Evolutionary conservation across 2,113 vertebrate species (phyloP), one percentile per base, ranked within the genome.

Genomic region (Mormoops blainvillei): DNA sequence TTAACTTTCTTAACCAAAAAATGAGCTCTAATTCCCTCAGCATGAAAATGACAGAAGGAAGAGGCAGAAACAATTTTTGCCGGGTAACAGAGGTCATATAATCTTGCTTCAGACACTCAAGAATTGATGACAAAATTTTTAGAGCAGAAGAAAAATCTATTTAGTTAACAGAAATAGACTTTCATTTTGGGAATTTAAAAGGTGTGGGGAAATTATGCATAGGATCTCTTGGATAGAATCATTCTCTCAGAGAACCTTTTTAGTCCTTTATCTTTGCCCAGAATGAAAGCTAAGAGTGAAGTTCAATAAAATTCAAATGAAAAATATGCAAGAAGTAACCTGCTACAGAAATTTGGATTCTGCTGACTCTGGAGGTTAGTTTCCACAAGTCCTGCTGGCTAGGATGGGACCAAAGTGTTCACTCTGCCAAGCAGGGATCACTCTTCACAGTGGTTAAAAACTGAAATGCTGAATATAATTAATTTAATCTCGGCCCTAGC

Each of bases 401-500:
- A 96, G 52, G 61, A 90, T 70, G 93, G 61, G 41, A n/a, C 45
- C 96, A 94, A 97, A 97, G 43, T 43, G 45, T 52, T 96, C 91
- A 68, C 48, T 45, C 87, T 0, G 3, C 78, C 71, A 97, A 91
- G 81, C 88, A 97, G 50, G 31, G 90, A 96, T 94, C 94, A 78
- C 54, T 96, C 89, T 74, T 93, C 85, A 22, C 52, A 84, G 84
- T 91, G 36, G 50, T 63, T 93, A 78, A 87, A 96, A 97, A 96
- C 85, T 94, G 68, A 67, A 98, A 93, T 92, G 45, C 12, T 14
- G 15, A 61, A 87, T 96, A 95, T 97, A 91, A 96, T 97, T 98
- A 96, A 97, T 97, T 97, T 96, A 94, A 97, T 94, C 85, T 95
- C 94, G 85, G 91, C 97, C 93, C 89, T 87, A 94, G 85, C 89